Evolutionary conservation across 2,797 vertebrate genomes (phyloP), one percentile per base, ranked within the genome.

Genomic region (Lepidocolaptes lacrymiger): DNA sequence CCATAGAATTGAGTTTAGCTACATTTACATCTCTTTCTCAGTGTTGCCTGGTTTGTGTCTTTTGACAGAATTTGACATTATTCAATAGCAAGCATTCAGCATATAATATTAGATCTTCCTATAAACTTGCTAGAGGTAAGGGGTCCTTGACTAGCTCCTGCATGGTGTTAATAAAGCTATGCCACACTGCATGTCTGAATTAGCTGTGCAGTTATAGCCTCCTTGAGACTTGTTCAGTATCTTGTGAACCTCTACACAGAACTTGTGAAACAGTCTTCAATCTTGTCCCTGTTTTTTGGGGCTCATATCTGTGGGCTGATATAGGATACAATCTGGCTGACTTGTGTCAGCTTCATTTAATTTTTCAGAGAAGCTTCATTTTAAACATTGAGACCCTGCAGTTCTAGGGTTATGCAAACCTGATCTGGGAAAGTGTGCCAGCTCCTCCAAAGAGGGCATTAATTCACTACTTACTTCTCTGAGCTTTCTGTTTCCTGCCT

Each of bases 111-210:
- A 9, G 27, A 64, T 26, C 15, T 66, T 30, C 48, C 27, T 52
- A 3, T 5, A 32, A 46, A 12, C 9, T 37, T 2, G 1, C 10
- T 0, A 63, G 26, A 48, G 4, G 3, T 24, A 16, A 18, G 9
- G 14, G 28, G 3, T 79, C 12, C 48, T 12, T 55, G 5, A 9
- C 4, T 14, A 21, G 27, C 4, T 6, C 77, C 22, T 77, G 6
- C 12, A 5, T 27, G 10, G 3, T n/a, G 7, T 26, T 64, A 68
- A 74, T 6, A 73, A 46, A 80, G 5, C 7, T 7, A 4, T 14
- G 21, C 8, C 10, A 16, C 2, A 1, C 10, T 28, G 44, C 3
- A 0, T 52, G 15, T 36, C 44, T 61, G n/a, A 83, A 73, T 37
- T 34, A 69, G 6, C 12, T 34, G 7, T n/a, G 30, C 43, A 54